A percentile compares a stretch with the other conserved stretches of the same genome.
Evolutionary conservation across 2,888 invertebrate genomes (phyloP).

Genomic region (Hypena proboscidalis): DNA sequence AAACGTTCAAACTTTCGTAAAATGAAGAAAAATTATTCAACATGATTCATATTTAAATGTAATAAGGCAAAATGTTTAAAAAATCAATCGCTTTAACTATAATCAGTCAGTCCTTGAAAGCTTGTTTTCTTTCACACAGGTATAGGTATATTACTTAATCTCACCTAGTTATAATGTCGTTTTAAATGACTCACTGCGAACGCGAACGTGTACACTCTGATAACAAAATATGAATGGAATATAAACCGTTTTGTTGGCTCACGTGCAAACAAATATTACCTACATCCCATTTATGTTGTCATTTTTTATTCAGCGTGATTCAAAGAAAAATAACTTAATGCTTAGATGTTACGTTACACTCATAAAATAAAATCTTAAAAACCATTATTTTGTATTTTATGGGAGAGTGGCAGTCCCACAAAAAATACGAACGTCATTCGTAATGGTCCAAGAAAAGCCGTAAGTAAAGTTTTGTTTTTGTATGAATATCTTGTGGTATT

Average conservation of each 20-base stretch:
- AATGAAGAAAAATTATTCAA: no score
- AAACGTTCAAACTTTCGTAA: no score
- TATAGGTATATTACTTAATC: constrained; percentile 2
- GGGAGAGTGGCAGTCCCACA: no score
- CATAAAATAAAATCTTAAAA: constrained; percentile 14
- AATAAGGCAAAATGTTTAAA: no score
- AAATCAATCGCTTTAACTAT: no score
- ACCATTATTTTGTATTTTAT: constrained; percentile 16
- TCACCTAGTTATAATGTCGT: constrained; percentile 11
- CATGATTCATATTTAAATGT: no score
- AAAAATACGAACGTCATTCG: no score
- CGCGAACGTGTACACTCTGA: constrained; percentile 22
- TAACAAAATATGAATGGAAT: constrained; percentile 31
- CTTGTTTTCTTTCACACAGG: neutral
- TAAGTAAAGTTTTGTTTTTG: no score
- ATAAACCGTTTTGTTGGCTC: constrained; percentile 31
- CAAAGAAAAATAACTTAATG: constrained; percentile 13
- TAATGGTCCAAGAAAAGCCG: no score
- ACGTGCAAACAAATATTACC: constrained; percentile 14
- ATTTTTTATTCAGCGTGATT: constrained; percentile 18
- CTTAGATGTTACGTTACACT: constrained; percentile 7
- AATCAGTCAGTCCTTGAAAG: neutral
- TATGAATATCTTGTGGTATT: no score
- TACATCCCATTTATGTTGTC: neutral
- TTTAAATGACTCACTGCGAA: constrained; percentile 25